Conservation (phyloP, 2,113 vertebrate genomes). For the Aptenodytes patagonicus region DNA sequence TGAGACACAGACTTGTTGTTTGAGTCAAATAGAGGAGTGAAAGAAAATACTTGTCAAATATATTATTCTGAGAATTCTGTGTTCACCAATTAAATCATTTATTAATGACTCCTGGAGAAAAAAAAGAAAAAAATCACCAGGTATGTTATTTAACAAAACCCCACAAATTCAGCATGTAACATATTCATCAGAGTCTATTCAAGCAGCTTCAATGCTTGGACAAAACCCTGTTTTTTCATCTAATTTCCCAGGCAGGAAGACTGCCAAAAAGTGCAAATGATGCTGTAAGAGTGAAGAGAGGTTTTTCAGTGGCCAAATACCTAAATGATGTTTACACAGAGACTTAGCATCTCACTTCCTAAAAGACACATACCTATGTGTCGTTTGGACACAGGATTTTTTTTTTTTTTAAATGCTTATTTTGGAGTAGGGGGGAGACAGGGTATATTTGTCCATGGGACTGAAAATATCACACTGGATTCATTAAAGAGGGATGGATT, state of each 20-base stretch:
- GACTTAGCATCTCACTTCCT: constrained; percentile 14
- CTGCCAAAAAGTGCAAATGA: constrained; percentile 60
- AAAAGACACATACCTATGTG: not conserved
- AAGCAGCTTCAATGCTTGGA: constrained; percentile 49
- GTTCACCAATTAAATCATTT: constrained; percentile 32
- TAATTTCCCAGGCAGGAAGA: constrained; percentile 61
- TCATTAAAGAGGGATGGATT: constrained; percentile 74
- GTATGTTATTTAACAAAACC: constrained; percentile 42
- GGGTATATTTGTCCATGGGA: constrained; percentile 19
- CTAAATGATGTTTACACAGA: not conserved
- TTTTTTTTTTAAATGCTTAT: not conserved
- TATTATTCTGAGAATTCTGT: constrained; percentile 14
- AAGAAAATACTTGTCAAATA: constrained; percentile 1
- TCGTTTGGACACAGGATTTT: not conserved
- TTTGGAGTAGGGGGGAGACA: not conserved
- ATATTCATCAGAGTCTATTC: constrained; percentile 56
- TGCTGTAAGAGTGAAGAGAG: constrained; percentile 35
- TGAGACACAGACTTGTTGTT: not conserved
- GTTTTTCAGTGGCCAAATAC: constrained; percentile 29
- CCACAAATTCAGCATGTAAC: constrained; percentile 25
- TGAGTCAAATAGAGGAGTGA: not conserved
- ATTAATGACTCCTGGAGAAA: not conserved
- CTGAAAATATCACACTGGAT: constrained; percentile 26
- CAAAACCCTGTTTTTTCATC: constrained; percentile 48
- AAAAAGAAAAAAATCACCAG: not conserved